Evolutionary conservation across 2,888 invertebrate species (phyloP).

Genomic region (Stegophylla sp.): DNA sequence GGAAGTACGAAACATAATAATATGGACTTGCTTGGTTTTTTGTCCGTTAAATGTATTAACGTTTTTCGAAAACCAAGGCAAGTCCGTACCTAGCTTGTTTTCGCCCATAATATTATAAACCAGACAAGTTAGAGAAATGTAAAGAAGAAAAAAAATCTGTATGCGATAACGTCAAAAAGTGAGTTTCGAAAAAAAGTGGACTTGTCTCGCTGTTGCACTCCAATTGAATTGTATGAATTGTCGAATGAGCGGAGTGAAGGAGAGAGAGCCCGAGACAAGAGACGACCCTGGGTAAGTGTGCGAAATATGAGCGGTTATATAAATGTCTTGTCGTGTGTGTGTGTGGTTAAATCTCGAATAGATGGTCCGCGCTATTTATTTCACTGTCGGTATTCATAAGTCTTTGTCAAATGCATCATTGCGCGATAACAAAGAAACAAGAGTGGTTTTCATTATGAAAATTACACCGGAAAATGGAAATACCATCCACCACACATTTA

Average conservation of each 20-base stretch:
- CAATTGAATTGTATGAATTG: neutral
- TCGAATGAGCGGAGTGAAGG: neutral
- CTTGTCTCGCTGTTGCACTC: no score
- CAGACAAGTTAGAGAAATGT: no score
- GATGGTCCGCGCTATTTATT: slow-evolving; percentile 20
- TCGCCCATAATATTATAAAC: no score
- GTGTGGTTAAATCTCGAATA: slow-evolving; percentile 21
- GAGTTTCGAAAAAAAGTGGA: no score
- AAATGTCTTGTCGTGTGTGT: neutral
- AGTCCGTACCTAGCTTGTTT: no score
- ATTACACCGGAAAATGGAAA: neutral
- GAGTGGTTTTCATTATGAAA: neutral
- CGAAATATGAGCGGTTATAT: slow-evolving; percentile 23
- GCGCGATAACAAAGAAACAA: neutral
- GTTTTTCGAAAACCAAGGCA: no score
- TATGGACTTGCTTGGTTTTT: no score
- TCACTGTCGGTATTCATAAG: slow-evolving; percentile 40
- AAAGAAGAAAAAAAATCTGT: no score
- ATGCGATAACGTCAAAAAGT: no score
- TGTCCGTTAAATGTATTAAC: no score
- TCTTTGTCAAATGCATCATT: slow-evolving; percentile 25
- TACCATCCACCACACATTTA: no score
- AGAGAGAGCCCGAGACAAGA: neutral
- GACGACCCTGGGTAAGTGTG: slow-evolving; percentile 2
- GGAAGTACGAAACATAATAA: no score